A percentile compares a stretch with the other conserved stretches of the same genome.
phyloP scores from a whole-genome alignment of 2,888 invertebrate species.

The Lasioglossum vierecki region DNA sequence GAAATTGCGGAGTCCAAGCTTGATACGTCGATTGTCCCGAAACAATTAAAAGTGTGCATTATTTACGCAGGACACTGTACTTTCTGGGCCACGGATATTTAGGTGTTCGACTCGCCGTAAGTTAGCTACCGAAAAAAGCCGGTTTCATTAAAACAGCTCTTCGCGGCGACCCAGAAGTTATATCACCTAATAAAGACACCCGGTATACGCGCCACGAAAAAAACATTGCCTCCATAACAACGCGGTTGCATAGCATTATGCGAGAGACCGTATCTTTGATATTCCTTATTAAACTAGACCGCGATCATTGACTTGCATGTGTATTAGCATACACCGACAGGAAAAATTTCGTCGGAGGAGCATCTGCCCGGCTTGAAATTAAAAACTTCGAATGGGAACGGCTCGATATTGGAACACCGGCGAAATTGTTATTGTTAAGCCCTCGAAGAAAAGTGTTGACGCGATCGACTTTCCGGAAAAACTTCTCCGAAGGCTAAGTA shows the following conservation, averaged over 20 bases:
- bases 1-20: too few relatives aligned
- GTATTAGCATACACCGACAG: slow-evolving; percentile 12
- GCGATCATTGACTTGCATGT: slow-evolving; percentile 24
- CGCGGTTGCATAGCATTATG: slow-evolving; percentile 11
- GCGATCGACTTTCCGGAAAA: too few relatives aligned
- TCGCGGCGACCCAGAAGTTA: neutral
- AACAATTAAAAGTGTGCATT: neutral
- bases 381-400: slow-evolving; percentile 14
- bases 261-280: slow-evolving; percentile 3
- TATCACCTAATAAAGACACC: slow-evolving; percentile 6
- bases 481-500: too few relatives aligned
- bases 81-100: neutral
- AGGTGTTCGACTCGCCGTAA: neutral
- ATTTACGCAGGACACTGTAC: neutral
- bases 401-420: neutral
- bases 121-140: neutral
- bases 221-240: slow-evolving; percentile 15
- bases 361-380: slow-evolving; percentile 8
- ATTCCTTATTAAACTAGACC: slow-evolving; percentile 26
- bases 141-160: slow-evolving; percentile 3
- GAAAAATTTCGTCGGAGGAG: neutral
- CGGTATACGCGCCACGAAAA: slow-evolving; percentile 5
- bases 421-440: neutral
- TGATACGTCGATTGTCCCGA: too few relatives aligned
- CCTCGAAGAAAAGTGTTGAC: neutral